phyloP scores from a whole-genome alignment of 2,888 invertebrate genomes.

The Teleogryllus oceanicus region DNA sequence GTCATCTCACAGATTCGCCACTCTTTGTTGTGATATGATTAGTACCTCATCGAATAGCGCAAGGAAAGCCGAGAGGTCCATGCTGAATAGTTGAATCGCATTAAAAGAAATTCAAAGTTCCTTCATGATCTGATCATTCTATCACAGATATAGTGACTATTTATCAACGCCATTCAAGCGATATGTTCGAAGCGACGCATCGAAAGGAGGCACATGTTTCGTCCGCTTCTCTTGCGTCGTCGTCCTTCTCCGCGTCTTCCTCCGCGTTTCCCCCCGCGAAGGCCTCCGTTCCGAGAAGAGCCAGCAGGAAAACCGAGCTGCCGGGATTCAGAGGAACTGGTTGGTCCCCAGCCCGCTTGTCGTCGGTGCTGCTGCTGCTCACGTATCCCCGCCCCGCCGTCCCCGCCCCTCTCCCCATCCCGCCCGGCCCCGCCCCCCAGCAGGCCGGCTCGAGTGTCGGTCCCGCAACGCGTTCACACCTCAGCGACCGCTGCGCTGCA shows the following conservation, averaged over 20 bases:
- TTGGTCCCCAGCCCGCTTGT: background rate
- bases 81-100: too few relatives aligned
- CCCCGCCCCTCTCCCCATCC: background rate
- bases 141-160: too few relatives aligned
- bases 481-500: background rate
- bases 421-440: background rate
- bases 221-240: background rate
- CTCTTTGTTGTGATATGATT: too few relatives aligned
- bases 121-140: too few relatives aligned
- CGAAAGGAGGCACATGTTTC: too few relatives aligned
- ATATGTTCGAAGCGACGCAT: too few relatives aligned
- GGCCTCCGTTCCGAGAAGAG: background rate
- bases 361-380: background rate
- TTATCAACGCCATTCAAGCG: too few relatives aligned
- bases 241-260: background rate
- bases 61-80: too few relatives aligned
- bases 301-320: slow-evolving; percentile 11
- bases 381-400: background rate
- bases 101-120: too few relatives aligned
- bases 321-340: background rate
- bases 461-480: background rate
- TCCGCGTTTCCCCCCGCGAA: background rate
- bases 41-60: too few relatives aligned
- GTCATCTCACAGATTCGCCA: too few relatives aligned
- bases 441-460: background rate